Conservation (phyloP, 1,140 invertebrate genomes). For the Drosophila repletoides region DNA sequence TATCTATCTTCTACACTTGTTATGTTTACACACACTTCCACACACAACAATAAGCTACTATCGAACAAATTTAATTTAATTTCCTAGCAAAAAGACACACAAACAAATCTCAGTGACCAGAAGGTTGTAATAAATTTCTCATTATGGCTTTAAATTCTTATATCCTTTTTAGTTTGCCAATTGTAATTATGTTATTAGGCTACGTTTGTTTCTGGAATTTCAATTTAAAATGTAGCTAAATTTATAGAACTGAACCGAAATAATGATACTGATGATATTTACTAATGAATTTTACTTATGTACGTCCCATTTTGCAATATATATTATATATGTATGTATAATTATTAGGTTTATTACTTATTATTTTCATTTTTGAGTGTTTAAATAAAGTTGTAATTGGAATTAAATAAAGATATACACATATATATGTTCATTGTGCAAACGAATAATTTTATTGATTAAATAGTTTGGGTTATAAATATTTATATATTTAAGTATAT, state of each 20-base stretch:
- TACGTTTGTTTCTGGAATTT: constrained; percentile 6
- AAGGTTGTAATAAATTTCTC: constrained; percentile 69
- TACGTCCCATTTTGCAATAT: constrained; percentile 67
- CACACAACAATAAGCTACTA: constrained; percentile 27
- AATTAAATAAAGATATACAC: neutral
- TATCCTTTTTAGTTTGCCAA: constrained; percentile 18
- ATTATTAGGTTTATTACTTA: no score
- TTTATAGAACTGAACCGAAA: constrained; percentile 63
- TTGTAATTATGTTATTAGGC: constrained; percentile 3
- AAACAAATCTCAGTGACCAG: constrained; percentile 41
- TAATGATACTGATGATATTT: constrained; percentile 30
- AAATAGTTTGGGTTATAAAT: constrained; percentile 71
- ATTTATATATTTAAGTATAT: constrained; percentile 47
- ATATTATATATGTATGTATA: constrained; percentile 32
- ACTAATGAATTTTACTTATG: constrained; percentile 16
- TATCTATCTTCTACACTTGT: constrained; percentile 57
- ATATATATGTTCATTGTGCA: constrained; percentile 50
- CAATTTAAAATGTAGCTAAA: constrained; percentile 64
- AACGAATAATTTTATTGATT: constrained; percentile 81
- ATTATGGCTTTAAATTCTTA: constrained; percentile 62
- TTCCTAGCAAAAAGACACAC: no score
- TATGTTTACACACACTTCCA: constrained; percentile 61
- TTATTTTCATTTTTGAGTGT: no score
- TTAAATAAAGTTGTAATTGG: constrained; percentile 12
- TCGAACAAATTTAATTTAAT: constrained; percentile 48